Conservation (phyloP, 2,113 vertebrate genomes). For the Oryzias melastigma region DNA sequence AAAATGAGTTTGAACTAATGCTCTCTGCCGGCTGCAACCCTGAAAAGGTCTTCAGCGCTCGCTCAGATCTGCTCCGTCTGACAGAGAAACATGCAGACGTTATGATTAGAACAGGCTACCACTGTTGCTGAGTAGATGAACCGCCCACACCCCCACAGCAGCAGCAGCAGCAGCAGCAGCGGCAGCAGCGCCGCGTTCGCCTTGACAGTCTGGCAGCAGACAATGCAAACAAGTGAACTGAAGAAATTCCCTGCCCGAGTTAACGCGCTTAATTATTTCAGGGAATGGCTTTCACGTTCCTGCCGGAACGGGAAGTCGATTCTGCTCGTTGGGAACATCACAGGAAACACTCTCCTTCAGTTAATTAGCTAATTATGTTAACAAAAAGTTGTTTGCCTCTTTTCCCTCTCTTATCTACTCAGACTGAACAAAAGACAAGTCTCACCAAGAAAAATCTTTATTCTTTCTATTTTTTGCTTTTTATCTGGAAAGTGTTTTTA, state of each 20-base stretch:
- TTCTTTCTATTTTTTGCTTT: slow-evolving; percentile 9
- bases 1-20: too few species aligned
- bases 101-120: slow-evolving; percentile 41
- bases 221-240: slow-evolving; percentile 14
- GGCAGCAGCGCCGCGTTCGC: slow-evolving; percentile 2
- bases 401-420: slow-evolving; percentile 11
- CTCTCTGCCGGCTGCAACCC: too few species aligned
- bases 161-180: slow-evolving; percentile 2
- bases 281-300: slow-evolving; percentile 5
- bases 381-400: slow-evolving; percentile 9
- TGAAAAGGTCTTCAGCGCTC: slow-evolving; percentile 6
- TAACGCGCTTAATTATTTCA: slow-evolving; percentile 28
- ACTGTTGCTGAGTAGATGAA: slow-evolving; percentile 34
- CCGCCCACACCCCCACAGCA: slow-evolving; percentile 33
- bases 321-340: slow-evolving; percentile 26
- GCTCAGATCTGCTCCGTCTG: slow-evolving; percentile 18
- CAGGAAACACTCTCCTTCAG: slow-evolving; percentile 12
- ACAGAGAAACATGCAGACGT: slow-evolving; percentile 26
- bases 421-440: slow-evolving; percentile 14
- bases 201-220: slow-evolving; percentile 7
- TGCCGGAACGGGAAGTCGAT: neutral
- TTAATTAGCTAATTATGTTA: slow-evolving; percentile 38
- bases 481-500: neutral
- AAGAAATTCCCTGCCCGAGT: slow-evolving; percentile 1
- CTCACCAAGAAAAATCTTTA: neutral